Base-by-base conservation (phyloP, 2,888 invertebrate species). In the Auanema freiburgensis region DNA sequence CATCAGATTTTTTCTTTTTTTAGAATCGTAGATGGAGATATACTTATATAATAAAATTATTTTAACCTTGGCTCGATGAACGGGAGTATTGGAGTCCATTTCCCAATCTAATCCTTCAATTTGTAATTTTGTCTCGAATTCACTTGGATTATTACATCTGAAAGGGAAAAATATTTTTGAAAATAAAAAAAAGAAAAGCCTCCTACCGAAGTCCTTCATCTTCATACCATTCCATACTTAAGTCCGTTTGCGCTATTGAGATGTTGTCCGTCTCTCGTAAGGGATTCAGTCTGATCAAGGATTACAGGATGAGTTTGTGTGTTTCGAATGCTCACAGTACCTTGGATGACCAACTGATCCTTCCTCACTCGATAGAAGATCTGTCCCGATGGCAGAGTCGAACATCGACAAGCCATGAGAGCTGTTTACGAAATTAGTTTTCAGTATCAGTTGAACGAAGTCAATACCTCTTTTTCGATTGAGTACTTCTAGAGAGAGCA, bases 221-320 rank as follows among this genome's bases (percentile, higher is more conserved):
- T n/a, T 78, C 77, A 60, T 65, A 76, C 78, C 78, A 78, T 65
- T 78, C 78, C 21, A 78, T 59, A 56, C 74, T 71, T 42, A 62
- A 65, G 41, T 68, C 72, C 0, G 76, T 74, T 18, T 69, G 68
- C 0, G 76, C 74, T 11, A 71, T 53, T 0, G 74, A 74, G 24
- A 60, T 25, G n/a, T 43, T 59, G 41, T 67, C 71, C 14, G 53
- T 42, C 52, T 68, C 68, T 46, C 54, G 50, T 3, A 68, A 46
- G 1, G 61, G 57, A 33, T 68, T 63, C 6, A 66, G 52, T 46
- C 67, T 64, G 53, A 33, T 65, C 51, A 16, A 5, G 3, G 4
- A 46, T 5, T 46, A 5, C 5, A 10, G 10, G 5, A 21, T 46
- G 52, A n/a, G 12, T 12, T 10, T 8, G 18, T 21, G 18, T 8